Percentiles rank a stretch among this genome's conserved stretches.
phyloP scores from a whole-genome alignment of 92 coral and sea anemone genomes.

The Diadumene lineata region DNA sequence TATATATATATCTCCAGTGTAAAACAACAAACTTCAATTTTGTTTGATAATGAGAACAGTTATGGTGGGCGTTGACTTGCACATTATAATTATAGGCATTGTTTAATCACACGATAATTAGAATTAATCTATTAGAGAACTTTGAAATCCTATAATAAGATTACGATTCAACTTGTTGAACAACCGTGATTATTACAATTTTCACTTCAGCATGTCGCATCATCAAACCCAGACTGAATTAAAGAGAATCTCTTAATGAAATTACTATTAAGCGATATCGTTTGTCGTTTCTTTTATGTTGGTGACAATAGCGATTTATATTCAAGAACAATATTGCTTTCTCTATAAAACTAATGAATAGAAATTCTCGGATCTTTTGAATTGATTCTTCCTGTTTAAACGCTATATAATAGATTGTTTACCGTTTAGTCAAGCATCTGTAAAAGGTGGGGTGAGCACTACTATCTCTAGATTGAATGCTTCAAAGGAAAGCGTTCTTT shows the following conservation, averaged over 20 bases:
- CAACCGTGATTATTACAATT: no score
- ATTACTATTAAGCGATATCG: not conserved
- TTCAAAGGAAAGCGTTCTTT: not conserved
- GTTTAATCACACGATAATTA: no score
- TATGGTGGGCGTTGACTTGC: no score
- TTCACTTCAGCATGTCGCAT: not conserved
- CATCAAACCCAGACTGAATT: not conserved
- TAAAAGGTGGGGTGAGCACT: not conserved
- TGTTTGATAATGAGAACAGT: no score
- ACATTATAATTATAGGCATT: no score
- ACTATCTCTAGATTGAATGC: not conserved
- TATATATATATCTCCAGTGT: no score
- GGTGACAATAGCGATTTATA: not conserved
- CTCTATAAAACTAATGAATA: not conserved
- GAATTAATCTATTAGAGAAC: no score
- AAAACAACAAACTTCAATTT: no score
- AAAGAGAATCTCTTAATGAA: not conserved
- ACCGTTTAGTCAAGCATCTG: slow-evolving; percentile 5
- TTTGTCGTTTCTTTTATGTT: not conserved
- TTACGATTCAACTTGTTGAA: no score
- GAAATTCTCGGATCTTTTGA: not conserved
- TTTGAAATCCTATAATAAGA: no score
- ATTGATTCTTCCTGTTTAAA: not conserved
- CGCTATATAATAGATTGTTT: not conserved
- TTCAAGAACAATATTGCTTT: slow-evolving; percentile 1